A percentile compares a stretch with the other conserved stretches of the same genome.
These are phyloP conservation scores for Mesorhabditis belari DNA, from an alignment of 2,888 invertebrate genomes.

Conservation along the genomic window DNA sequence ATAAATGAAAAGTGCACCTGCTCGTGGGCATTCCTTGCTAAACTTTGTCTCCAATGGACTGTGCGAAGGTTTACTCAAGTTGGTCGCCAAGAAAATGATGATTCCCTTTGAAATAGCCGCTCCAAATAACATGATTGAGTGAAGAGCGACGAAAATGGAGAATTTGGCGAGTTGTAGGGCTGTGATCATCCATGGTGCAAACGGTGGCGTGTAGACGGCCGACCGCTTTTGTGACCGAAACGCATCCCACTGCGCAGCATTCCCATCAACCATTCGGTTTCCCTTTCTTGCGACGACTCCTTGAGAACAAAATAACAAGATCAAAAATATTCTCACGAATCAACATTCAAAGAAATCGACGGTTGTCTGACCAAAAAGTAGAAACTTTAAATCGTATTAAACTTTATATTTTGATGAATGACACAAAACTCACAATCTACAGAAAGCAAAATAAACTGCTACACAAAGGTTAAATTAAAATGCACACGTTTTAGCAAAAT, in stretches of 20 bases:
- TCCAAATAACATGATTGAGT: conserved; percentile 31
- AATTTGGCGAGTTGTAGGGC: conserved; percentile 35
- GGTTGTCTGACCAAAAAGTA: too few species aligned
- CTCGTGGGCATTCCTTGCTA: conserved; percentile 10
- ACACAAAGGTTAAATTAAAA: too few species aligned
- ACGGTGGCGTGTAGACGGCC: conserved; percentile 20
- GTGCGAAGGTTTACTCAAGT: conserved; percentile 18
- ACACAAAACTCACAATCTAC: too few species aligned
- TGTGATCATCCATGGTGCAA: conserved; percentile 35
- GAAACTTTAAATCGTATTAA: too few species aligned
- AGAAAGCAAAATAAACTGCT: too few species aligned
- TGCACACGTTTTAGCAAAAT: too few species aligned
- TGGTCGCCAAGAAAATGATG: conserved; percentile 40
- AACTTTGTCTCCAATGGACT: conserved; percentile 12
- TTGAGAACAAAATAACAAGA: too few species aligned
- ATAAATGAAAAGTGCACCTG: conserved; percentile 4
- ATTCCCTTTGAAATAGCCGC: conserved; percentile 36
- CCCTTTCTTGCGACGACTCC: too few species aligned
- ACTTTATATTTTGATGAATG: too few species aligned
- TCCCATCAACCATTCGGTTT: conserved; percentile 22
- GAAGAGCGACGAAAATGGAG: conserved; percentile 30
- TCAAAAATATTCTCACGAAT: too few species aligned
- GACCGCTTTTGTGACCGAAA: conserved; percentile 36
- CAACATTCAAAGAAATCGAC: too few species aligned
- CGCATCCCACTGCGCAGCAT: conserved; percentile 30